phyloP scores from a whole-genome alignment of 2,113 vertebrate species.

The Halcyon malimbica region DNA sequence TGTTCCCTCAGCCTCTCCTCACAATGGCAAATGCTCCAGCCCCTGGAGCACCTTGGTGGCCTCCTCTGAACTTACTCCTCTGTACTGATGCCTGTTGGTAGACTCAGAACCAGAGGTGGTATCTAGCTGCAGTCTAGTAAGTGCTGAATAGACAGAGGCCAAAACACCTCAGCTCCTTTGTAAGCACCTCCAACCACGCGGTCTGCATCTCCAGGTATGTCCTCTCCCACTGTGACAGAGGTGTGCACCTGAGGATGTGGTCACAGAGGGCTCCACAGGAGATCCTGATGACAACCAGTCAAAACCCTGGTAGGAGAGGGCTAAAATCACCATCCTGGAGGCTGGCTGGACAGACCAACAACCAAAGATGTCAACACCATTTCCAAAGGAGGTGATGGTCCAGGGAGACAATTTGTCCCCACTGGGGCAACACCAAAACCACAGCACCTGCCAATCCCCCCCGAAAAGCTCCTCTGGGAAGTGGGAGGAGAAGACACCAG shows the following conservation, averaged over 20 bases:
- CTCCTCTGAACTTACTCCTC: background rate
- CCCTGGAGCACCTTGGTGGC: background rate
- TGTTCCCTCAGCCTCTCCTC: background rate
- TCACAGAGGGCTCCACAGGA: background rate
- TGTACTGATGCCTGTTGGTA: background rate
- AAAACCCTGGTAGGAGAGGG: background rate
- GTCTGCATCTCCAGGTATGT: background rate
- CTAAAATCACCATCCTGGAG: background rate
- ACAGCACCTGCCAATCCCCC: background rate
- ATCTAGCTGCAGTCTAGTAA: background rate
- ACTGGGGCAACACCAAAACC: background rate
- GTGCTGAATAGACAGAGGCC: background rate
- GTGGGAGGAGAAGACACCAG: background rate
- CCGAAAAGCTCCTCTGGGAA: rapidly evolving
- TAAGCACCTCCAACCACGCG: background rate
- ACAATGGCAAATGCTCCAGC: background rate
- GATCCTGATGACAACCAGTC: background rate
- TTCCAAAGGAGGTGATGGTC: background rate
- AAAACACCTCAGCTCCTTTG: background rate
- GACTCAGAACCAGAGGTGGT: background rate
- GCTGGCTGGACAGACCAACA: background rate
- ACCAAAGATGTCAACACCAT: background rate
- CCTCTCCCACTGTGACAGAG: background rate
- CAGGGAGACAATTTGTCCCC: background rate
- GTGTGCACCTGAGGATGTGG: background rate